These are phyloP conservation scores for Lissonota sp. DNA, from an alignment of 2,888 invertebrate species.

Conservation along the genomic window DNA sequence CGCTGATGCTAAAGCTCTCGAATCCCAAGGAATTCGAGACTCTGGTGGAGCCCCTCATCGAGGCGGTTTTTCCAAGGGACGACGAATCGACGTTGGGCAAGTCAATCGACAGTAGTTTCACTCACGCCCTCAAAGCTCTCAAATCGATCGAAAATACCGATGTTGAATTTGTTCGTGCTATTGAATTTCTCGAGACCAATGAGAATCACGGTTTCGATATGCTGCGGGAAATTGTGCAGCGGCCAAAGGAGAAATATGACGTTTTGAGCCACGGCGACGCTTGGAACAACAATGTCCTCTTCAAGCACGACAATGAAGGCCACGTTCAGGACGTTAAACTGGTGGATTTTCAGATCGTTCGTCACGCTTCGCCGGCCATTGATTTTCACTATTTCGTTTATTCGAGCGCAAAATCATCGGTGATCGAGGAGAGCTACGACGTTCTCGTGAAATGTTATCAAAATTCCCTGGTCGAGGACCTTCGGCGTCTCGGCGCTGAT, in stretches of 20 bases:
- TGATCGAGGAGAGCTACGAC: conserved; percentile 69
- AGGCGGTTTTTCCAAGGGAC: conserved; percentile 70
- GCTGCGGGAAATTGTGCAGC: conserved; percentile 62
- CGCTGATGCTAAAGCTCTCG: conserved; percentile 69
- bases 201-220: conserved; percentile 39
- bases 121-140: conserved; percentile 63
- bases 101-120: conserved; percentile 60
- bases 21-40: conserved; percentile 64
- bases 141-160: conserved; percentile 63
- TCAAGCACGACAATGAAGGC: conserved; percentile 67
- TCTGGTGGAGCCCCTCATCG: conserved; percentile 68
- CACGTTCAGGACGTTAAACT: conserved; percentile 67
- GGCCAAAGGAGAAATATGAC: conserved; percentile 66
- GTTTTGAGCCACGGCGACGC: conserved; percentile 76
- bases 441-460: conserved; percentile 70
- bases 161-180: conserved; percentile 51
- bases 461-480: conserved; percentile 56
- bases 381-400: conserved; percentile 78
- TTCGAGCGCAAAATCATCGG: conserved; percentile 69
- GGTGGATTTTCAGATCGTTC: conserved; percentile 72
- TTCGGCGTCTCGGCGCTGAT: conserved; percentile 52
- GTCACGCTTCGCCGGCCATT: conserved; percentile 73
- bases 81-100: conserved; percentile 61
- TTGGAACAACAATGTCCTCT: conserved; percentile 78
- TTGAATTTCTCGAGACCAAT: conserved; percentile 59